Conservation (phyloP, 2,888 invertebrate genomes). For the Idaea aversata region DNA sequence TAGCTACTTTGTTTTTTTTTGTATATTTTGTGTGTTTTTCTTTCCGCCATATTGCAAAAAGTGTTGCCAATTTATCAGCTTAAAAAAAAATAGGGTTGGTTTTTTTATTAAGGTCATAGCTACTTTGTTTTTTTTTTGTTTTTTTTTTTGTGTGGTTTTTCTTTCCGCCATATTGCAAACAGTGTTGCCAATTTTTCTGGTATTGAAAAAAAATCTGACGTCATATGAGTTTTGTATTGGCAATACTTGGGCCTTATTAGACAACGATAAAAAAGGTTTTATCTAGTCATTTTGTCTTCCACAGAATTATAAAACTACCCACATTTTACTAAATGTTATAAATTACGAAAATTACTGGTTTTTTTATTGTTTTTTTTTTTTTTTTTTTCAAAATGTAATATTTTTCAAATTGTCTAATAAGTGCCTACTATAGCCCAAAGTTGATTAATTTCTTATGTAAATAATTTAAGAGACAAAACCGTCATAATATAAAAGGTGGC, state of each 20-base stretch:
- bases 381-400: background rate
- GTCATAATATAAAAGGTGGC: background rate
- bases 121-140: background rate
- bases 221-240: background rate
- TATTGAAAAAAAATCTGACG: background rate
- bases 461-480: background rate
- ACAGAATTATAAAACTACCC: background rate
- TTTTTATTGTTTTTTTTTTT: background rate
- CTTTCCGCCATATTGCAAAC: background rate
- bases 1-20: background rate
- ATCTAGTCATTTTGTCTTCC: conserved; percentile 1
- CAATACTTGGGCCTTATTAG: conserved; percentile 20
- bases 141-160: background rate
- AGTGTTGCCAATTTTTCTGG: background rate
- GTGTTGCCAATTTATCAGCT: background rate
- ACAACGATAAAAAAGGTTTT: conserved; percentile 9
- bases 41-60: background rate
- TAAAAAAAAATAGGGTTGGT: too few relatives aligned
- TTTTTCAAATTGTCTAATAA: background rate
- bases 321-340: background rate
- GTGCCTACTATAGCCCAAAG: background rate
- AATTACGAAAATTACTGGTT: background rate
- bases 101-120: too few relatives aligned
- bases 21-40: background rate
- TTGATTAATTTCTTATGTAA: background rate